These are phyloP conservation scores for Archaeoteleia sp. DNA, from an alignment of 2,888 invertebrate species.

Conservation along the genomic window DNA sequence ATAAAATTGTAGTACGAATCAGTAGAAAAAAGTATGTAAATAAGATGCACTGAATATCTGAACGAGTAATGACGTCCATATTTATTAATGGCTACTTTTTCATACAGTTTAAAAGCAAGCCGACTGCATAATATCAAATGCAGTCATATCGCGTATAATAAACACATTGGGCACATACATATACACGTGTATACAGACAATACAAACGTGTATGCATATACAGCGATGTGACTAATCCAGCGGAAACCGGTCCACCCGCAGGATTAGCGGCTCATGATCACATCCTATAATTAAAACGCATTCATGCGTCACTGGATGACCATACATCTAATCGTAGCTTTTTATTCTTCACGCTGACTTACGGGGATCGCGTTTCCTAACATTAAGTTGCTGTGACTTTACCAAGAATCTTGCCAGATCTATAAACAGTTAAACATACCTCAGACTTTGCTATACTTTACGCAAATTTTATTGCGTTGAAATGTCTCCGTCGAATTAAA, in stretches of 20 bases:
- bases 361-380: slow-evolving; percentile 1
- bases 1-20: slow-evolving; percentile 4
- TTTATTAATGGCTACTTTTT: slow-evolving; percentile 31
- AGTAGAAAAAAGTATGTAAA: slow-evolving; percentile 23
- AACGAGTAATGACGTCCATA: slow-evolving; percentile 26
- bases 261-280: slow-evolving; percentile 40
- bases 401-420: no score
- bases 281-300: slow-evolving; percentile 26
- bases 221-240: slow-evolving; percentile 44
- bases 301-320: slow-evolving; percentile 2
- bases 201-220: slow-evolving; percentile 37
- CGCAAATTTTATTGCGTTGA: no score
- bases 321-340: not conserved
- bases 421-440: no score
- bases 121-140: slow-evolving; percentile 47
- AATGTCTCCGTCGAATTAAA: no score
- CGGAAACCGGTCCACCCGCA: slow-evolving; percentile 50
- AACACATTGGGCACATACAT: slow-evolving; percentile 37
- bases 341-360: not conserved
- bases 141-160: slow-evolving; percentile 48
- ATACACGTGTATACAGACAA: slow-evolving; percentile 23
- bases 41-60: slow-evolving; percentile 13
- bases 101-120: slow-evolving; percentile 59
- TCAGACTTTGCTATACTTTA: no score
- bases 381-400: not conserved